Percentiles rank a stretch among this genome's conserved stretches.
phyloP scores from a whole-genome alignment of 1,140 invertebrate species.

The Acyrthosiphon pisum region DNA sequence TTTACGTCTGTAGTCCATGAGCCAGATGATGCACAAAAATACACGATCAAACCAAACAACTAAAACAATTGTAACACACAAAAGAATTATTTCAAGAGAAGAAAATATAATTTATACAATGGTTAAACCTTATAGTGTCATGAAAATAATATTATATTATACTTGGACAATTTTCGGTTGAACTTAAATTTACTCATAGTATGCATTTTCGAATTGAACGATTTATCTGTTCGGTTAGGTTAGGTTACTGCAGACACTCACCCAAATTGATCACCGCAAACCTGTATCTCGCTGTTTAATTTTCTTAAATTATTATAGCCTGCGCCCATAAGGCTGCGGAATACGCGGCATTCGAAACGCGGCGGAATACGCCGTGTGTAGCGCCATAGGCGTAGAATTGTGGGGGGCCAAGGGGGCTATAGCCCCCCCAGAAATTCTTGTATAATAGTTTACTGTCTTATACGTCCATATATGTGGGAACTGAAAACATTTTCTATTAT shows the following conservation, averaged over 20 bases:
- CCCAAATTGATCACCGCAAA: neutral
- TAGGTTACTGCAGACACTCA: neutral
- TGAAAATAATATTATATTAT: neutral
- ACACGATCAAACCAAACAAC: constrained; percentile 57
- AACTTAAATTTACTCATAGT: neutral
- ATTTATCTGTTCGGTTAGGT: neutral
- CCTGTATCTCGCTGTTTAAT: neutral
- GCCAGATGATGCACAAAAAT: constrained; percentile 56
- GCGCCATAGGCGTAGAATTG: no score
- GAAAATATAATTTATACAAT: neutral
- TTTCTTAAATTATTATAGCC: neutral
- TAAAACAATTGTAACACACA: neutral
- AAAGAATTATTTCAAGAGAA: neutral
- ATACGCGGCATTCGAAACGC: no score
- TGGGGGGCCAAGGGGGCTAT: no score
- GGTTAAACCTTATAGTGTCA: neutral
- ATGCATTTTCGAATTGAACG: no score
- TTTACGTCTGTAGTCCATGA: constrained; percentile 36
- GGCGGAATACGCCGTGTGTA: no score
- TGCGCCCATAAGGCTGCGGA: no score
- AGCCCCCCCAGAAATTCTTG: no score
- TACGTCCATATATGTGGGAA: no score
- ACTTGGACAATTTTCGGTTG: neutral
- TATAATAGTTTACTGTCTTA: no score
- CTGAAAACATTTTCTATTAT: no score